Evolutionary conservation across 92 coral and sea anemone genomes (phyloP).

Genomic region (Porites lobata): DNA sequence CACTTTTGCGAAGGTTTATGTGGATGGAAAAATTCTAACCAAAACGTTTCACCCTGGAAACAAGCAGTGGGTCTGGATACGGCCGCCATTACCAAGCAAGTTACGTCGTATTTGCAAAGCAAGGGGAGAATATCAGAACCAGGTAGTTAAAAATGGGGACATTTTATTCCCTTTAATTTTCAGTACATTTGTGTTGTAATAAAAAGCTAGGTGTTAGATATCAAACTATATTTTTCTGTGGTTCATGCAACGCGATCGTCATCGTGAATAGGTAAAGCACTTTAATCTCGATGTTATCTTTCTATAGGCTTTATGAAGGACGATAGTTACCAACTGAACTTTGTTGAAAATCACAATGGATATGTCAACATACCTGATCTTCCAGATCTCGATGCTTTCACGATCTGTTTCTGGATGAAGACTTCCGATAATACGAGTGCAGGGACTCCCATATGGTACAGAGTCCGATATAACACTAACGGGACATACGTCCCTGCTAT

Average conservation of each 20-base stretch:
- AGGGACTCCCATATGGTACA: slow-evolving; percentile 78
- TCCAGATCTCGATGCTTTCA: slow-evolving; percentile 69
- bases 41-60: background rate
- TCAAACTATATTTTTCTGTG: no score
- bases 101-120: background rate
- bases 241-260: background rate
- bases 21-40: slow-evolving; percentile 33
- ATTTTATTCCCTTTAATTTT: background rate
- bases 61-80: background rate
- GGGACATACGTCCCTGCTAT: slow-evolving; percentile 55
- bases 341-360: slow-evolving; percentile 56
- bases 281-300: no score
- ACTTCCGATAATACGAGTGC: slow-evolving; percentile 54
- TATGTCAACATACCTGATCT: slow-evolving; percentile 70
- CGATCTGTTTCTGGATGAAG: slow-evolving; percentile 81
- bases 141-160: background rate
- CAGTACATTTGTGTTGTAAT: no score
- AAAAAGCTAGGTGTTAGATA: no score
- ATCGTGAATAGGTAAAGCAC: no score
- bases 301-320: slow-evolving; percentile 2
- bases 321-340: slow-evolving; percentile 64
- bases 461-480: slow-evolving; percentile 38
- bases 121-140: background rate
- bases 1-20: slow-evolving; percentile 29
- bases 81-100: background rate